Evolutionary conservation across 2,888 invertebrate species (phyloP).

Genomic region (Acronicta alni): DNA sequence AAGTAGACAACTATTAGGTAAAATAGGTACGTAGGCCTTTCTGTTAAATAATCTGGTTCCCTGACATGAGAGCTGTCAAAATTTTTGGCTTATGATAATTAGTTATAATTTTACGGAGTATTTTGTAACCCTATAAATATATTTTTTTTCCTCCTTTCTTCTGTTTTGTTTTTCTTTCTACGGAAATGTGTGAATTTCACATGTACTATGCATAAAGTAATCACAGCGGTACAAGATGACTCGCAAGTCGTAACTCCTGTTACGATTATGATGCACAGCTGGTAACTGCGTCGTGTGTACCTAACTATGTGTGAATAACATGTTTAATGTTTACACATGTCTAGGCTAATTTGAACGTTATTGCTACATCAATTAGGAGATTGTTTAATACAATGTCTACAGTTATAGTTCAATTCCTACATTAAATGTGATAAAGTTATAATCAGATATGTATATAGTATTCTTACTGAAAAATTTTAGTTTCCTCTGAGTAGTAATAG

Average conservation of each 20-base stretch:
- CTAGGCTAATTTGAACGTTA: constrained; percentile 27
- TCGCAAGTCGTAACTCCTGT: constrained; percentile 67
- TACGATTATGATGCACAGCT: constrained; percentile 69
- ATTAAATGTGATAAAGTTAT: no score
- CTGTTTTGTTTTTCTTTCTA: not conserved
- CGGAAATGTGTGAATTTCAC: not conserved
- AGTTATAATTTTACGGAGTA: no score
- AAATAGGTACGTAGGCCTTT: no score
- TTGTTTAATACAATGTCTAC: not conserved
- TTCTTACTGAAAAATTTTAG: not conserved
- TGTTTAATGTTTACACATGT: constrained; percentile 22
- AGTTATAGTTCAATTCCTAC: no score
- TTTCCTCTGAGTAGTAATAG: not conserved
- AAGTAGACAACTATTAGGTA: no score
- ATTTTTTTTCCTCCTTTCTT: no score
- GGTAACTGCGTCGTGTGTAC: constrained; percentile 38
- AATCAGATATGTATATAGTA: not conserved
- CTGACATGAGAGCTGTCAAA: no score
- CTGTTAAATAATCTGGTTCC: no score
- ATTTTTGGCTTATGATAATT: no score
- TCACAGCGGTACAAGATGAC: constrained; percentile 61
- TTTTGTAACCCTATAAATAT: no score
- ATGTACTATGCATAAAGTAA: constrained; percentile 62
- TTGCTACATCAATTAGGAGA: constrained; percentile 1
- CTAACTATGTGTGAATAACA: constrained; percentile 21